Evolutionary conservation across 2,888 invertebrate genomes (phyloP).

Genomic region (Drosophila meridionalis): DNA sequence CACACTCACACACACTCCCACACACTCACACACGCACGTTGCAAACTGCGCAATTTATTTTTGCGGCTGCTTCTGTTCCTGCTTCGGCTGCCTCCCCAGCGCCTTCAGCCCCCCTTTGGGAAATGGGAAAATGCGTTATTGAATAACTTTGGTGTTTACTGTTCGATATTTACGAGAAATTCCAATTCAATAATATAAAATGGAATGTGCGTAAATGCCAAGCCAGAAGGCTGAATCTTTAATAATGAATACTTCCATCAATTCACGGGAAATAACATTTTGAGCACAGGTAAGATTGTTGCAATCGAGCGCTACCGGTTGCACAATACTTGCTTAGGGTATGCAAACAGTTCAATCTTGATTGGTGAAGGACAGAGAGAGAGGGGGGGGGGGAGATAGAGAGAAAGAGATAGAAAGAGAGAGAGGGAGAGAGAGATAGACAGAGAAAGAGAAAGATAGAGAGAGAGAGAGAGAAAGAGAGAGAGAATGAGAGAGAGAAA

Average conservation of each 20-base stretch:
- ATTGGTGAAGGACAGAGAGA: too few relatives aligned
- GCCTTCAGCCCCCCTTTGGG: neutral
- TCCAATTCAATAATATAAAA: neutral
- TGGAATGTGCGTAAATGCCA: constrained; percentile 2
- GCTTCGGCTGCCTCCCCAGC: neutral
- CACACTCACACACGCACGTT: constrained; percentile 2
- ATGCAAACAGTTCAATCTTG: too few relatives aligned
- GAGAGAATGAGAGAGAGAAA: too few relatives aligned
- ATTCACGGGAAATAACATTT: neutral
- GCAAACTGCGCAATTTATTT: constrained; percentile 7
- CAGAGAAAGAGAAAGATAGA: too few relatives aligned
- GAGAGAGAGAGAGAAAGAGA: too few relatives aligned
- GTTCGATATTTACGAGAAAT: constrained; percentile 1
- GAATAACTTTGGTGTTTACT: constrained; percentile 7
- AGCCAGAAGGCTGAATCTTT: neutral
- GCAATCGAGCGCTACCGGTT: neutral
- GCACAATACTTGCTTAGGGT: neutral
- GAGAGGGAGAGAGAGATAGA: too few relatives aligned
- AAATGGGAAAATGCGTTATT: constrained; percentile 4
- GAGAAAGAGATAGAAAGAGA: too few relatives aligned
- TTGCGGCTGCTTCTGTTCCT: neutral
- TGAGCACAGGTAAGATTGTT: neutral
- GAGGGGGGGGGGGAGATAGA: too few relatives aligned
- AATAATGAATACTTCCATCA: neutral
- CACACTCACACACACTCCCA: neutral